These are phyloP conservation scores for Drosophila bifasciata DNA, from an alignment of 1,140 invertebrate species.

Conservation along the genomic window DNA sequence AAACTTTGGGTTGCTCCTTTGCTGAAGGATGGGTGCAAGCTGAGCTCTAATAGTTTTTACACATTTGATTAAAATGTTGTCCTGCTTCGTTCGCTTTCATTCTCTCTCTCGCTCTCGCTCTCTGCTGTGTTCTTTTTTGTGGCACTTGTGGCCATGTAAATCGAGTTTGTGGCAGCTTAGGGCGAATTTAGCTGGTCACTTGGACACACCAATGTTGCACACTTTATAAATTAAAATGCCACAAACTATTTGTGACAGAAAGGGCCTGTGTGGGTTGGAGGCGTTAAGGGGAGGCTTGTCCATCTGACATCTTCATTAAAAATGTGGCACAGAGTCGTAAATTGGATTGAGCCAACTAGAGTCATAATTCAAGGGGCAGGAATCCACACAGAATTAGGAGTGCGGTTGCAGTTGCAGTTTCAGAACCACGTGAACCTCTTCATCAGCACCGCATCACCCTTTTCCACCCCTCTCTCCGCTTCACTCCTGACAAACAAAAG, in stretches of 20 bases:
- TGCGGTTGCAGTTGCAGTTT: constrained; percentile 13
- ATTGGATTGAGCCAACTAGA: constrained; percentile 43
- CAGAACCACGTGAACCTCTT: not conserved
- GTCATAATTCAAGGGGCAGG: constrained; percentile 56
- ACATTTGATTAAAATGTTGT: constrained; percentile 53
- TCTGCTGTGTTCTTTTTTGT: not conserved
- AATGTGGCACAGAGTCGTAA: constrained; percentile 24
- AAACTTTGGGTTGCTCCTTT: not conserved
- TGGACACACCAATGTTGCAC: constrained; percentile 48
- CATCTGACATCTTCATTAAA: constrained; percentile 56
- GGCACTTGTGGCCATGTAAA: constrained; percentile 51
- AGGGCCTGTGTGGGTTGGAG: not conserved
- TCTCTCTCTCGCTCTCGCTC: no score
- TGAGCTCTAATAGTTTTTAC: constrained; percentile 39
- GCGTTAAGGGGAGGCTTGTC: not conserved
- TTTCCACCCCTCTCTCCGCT: not conserved
- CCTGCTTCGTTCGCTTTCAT: not conserved
- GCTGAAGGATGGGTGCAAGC: no score
- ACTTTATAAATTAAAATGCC: constrained; percentile 77
- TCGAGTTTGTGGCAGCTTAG: constrained; percentile 59
- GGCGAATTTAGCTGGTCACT: constrained; percentile 28
- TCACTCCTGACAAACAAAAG: constrained; percentile 51
- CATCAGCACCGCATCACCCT: constrained; percentile 8
- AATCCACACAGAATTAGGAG: not conserved
- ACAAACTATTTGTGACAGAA: constrained; percentile 32